These are phyloP conservation scores for Epicauta chinensis DNA, from an alignment of 1,140 invertebrate genomes.

Conservation along the genomic window DNA sequence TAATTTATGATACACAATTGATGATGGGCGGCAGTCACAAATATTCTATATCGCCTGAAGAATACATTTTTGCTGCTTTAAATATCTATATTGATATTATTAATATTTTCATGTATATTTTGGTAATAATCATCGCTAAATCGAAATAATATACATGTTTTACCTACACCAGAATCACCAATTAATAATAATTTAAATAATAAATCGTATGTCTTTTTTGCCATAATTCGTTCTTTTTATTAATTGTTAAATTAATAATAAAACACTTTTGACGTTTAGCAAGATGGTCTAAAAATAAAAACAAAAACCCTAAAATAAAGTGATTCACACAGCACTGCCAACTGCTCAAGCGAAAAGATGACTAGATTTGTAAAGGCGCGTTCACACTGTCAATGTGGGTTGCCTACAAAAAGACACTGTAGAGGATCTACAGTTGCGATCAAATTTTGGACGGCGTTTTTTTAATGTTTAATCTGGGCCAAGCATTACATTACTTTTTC, in stretches of 20 bases:
- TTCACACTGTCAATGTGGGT: no score
- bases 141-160: slow-evolving; percentile 96
- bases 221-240: slow-evolving; percentile 61
- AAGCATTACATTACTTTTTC: no score
- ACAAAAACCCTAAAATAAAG: slow-evolving; percentile 9
- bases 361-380: no score
- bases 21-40: slow-evolving; percentile 92
- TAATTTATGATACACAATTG: slow-evolving; percentile 91
- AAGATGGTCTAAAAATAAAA: slow-evolving; percentile 5
- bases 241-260: slow-evolving; percentile 11
- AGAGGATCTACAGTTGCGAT: no score
- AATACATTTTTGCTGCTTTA: slow-evolving; percentile 92
- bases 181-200: slow-evolving; percentile 97
- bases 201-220: slow-evolving; percentile 96
- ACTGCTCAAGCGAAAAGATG: no score
- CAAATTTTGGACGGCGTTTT: no score
- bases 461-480: no score
- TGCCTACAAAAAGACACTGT: no score
- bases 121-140: slow-evolving; percentile 97
- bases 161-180: slow-evolving; percentile 96
- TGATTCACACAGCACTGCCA: neutral
- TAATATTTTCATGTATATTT: slow-evolving; percentile 85
- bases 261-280: slow-evolving; percentile 13
- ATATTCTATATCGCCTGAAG: slow-evolving; percentile 88
- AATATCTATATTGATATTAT: slow-evolving; percentile 88